These are phyloP conservation scores for Actinia tenebrosa DNA, from an alignment of 64 coral and sea anemone genomes.

Conservation along the genomic window DNA sequence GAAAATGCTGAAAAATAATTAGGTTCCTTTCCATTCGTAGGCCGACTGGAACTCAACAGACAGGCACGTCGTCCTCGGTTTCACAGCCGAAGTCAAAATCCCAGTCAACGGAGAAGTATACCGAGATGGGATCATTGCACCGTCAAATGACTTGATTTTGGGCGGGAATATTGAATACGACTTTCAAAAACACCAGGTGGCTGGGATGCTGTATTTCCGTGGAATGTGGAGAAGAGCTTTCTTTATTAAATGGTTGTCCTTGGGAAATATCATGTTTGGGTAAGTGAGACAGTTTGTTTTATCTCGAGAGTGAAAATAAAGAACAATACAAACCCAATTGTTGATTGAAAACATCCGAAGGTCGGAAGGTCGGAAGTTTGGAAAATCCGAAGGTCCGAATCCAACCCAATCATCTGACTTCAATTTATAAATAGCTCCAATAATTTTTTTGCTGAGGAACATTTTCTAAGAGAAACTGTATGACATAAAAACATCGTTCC, in stretches of 20 bases:
- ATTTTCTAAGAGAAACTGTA: too few species aligned
- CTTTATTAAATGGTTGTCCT: slow-evolving; percentile 64
- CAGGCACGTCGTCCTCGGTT: slow-evolving; percentile 68
- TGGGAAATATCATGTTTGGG: slow-evolving; percentile 82
- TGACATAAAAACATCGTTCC: too few species aligned
- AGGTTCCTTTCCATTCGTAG: not conserved
- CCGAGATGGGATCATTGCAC: slow-evolving; percentile 76
- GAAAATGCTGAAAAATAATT: not conserved
- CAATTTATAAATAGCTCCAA: too few species aligned
- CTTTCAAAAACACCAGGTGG: slow-evolving; percentile 50
- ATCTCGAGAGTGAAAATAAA: not conserved
- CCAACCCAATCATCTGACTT: too few species aligned
- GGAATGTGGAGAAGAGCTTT: slow-evolving; percentile 86
- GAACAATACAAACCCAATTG: not conserved
- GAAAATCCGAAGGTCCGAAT: too few species aligned
- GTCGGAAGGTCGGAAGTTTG: too few species aligned
- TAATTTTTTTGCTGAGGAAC: too few species aligned
- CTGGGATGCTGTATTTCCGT: slow-evolving; percentile 77
- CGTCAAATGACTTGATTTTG: slow-evolving; percentile 74
- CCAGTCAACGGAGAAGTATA: slow-evolving; percentile 86
- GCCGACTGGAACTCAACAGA: slow-evolving; percentile 71
- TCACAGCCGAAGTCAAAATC: slow-evolving; percentile 78
- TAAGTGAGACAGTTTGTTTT: not conserved
- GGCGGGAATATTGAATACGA: slow-evolving; percentile 80
- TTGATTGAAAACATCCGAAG: too few species aligned